Evolutionary conservation across 2,888 invertebrate genomes (phyloP), one percentile per base, ranked within the genome.

Genomic region (Abscondita cerata): DNA sequence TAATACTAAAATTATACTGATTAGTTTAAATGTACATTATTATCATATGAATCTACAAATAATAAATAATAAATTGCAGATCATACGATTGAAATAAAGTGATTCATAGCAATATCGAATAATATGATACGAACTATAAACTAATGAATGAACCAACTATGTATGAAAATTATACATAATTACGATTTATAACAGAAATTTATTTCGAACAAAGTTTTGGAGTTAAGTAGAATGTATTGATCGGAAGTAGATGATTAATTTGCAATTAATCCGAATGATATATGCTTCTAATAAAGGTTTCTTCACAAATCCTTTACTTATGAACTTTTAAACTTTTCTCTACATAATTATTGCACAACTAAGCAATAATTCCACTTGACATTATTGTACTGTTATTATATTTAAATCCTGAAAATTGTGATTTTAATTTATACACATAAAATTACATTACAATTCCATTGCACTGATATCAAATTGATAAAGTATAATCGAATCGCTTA

Each of bases 401-500:
- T n/a, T n/a, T n/a, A n/a, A n/a, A n/a, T n/a, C n/a, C n/a, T n/a
- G n/a, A n/a, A n/a, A n/a, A n/a, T n/a, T n/a, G n/a, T n/a, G n/a
- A n/a, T n/a, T n/a, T n/a, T n/a, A n/a, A n/a, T n/a, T n/a, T n/a
- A 18, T 44, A 44, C 19, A n/a, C 44, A 15, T 40, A 40, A 12
- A 40, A 40, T 44, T 18, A 44, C 47, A 62, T 62, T 52, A 57
- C 31, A 57, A 20, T 36, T 51, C 16, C 50, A 54, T 62, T 48
- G 33, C 16, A 25, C 58, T 58, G 52, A 62, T 58, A 52, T 58
- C 40, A 53, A 62, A 19, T 57, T 58, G 48, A 62, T 62, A 57
- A 46, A 34, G 31, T 40, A 15, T 16, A 61, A 56, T 62, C 40
- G 58, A 38, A 31, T 58, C 46, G 36, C 18, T 50, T 18, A 41